Evolutionary conservation across 2,888 invertebrate genomes (phyloP), one percentile per base, ranked within the genome.

Genomic region (Elysia crispata): DNA sequence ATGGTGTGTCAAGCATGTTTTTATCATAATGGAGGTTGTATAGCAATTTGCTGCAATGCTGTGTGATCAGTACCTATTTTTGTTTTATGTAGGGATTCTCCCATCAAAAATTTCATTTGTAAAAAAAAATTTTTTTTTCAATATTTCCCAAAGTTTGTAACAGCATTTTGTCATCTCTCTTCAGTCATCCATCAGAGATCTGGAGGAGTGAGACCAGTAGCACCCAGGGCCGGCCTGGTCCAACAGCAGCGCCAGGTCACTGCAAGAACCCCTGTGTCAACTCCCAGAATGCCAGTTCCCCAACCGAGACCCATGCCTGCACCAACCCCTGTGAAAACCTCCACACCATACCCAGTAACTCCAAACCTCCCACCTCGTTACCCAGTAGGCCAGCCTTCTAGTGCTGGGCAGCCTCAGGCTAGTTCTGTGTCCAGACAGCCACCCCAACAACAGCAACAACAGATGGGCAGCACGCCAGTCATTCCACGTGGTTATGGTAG

Each of bases 111-210:
- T 41, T 41, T 41, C 3, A 41, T 41, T 11, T 41, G 41, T 6
- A 41, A 11, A 3, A 41, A 41, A 41, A 41, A 6, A 41, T 3
- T 41, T 41, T 41, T 41, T 41, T 41, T 41, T 41, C 11, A 6
- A 6, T 41, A 6, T 41, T 41, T 41, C 41, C 3, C 41, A 11
- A 41, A 3, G 11, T 41, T 41, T 41, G 41, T 41, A 41, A 41
- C 3, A 41, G 41, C 11, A 3, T 41, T 3, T 41, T 11, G 11
- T 11, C 41, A 41, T 41, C 41, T 11, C 41, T 41, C 41, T 11
- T 1, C 77, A 77, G 77, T 67, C 31, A 33, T 77, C 33, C 77
- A 77, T 20, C 77, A 77, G 60, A 67, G 77, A 77, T 57, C 69
- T 33, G 69, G 57, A 25, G 13, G 54, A 8, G 57, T 57, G n/a